phyloP scores from a whole-genome alignment of 2,797 vertebrate genomes.

The Loriculus beryllinus region DNA sequence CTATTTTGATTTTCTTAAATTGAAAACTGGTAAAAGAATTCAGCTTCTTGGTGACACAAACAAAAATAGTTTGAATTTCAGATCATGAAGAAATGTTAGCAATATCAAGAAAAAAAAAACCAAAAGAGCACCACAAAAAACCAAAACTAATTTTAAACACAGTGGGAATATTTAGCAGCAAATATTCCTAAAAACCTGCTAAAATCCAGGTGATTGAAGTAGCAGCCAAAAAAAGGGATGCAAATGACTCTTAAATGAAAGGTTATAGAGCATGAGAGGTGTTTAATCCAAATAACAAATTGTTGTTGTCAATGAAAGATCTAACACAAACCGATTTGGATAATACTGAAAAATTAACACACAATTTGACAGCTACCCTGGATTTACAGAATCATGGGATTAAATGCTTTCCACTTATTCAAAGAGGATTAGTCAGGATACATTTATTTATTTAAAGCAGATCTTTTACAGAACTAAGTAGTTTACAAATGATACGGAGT shows the following conservation, averaged over 20 bases:
- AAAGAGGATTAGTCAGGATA: constrained; percentile 76
- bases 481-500: constrained; percentile 63
- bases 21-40: constrained; percentile 60
- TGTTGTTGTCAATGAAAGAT: constrained; percentile 64
- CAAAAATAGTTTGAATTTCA: constrained; percentile 51
- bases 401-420: constrained; percentile 76
- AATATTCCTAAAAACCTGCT: constrained; percentile 47
- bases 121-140: neutral
- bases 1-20: constrained; percentile 61
- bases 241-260: constrained; percentile 63
- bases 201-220: constrained; percentile 59
- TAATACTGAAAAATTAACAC: constrained; percentile 71
- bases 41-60: constrained; percentile 37
- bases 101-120: neutral
- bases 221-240: constrained; percentile 38
- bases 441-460: constrained; percentile 75
- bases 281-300: constrained; percentile 53
- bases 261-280: constrained; percentile 42
- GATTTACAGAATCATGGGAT: constrained; percentile 74
- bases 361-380: constrained; percentile 71
- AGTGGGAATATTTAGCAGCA: constrained; percentile 40
- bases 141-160: neutral
- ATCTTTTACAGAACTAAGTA: constrained; percentile 73
- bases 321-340: constrained; percentile 67
- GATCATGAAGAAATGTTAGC: neutral